Evolutionary conservation across 1,140 invertebrate species (phyloP), one percentile per base, ranked within the genome.

Genomic region (Brachionus rubens): DNA sequence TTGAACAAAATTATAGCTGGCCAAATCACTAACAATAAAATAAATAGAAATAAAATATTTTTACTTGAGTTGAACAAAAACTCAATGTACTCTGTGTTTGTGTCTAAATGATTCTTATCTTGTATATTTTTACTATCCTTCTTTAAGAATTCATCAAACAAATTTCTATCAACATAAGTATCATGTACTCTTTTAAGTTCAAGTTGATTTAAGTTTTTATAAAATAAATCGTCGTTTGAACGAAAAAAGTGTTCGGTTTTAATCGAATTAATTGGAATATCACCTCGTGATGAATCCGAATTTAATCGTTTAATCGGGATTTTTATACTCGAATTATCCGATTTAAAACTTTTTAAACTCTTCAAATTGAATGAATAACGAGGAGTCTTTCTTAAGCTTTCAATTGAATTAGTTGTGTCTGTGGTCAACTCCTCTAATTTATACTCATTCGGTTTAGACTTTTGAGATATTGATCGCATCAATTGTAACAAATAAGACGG

Each of bases 21-120:
- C 59, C 59, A 65, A 14, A 65, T 19, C 21, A 65, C 14, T 10
- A 65, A 24, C 3, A 65, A 24, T 26, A 65, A 24, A 21, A 65
- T 26, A 12, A 41, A 41, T 7, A 65, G 19, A 24, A 65, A 46
- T 26, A 65, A n/a, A 21, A 41, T 65, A 41, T 65, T 65, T 43
- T 65, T 65, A 24, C 59, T 65, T 43, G 41, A 40, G 19, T 65
- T 65, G n/a, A 65, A 65, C 3, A 65, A 41, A 65, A 65, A 43
- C 14, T 65, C 59, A 65, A 65, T 43, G 28, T 59, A 59, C 5
- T 16, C 28, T 33, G 30, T 33, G 36, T 30, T 36, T 12, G 30
- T 33, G 19, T 36, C 30, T 19, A 36, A 1, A 0, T 1, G n/a
- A 40, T 59, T 41, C 5, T 36, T 59, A 36, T 33, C 19, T 6